phyloP scores from a whole-genome alignment of 1,140 invertebrate genomes.

The Dreissena rostriformis region DNA sequence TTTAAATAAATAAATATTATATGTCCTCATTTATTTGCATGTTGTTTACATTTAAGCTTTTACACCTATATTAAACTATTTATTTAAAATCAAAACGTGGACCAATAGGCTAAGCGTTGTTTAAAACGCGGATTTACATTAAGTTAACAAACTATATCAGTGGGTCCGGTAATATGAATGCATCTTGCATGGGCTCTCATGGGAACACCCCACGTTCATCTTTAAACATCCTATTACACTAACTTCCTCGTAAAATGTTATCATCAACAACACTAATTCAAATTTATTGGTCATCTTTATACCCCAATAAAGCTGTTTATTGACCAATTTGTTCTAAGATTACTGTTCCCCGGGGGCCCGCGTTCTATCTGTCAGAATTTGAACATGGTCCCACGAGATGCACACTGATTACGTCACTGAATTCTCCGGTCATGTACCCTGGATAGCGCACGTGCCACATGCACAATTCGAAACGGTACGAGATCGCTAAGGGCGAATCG shows the following conservation, averaged over 20 bases:
- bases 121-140: not conserved
- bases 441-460: slow-evolving; percentile 6
- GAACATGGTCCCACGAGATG: not conserved
- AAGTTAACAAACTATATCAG: not conserved
- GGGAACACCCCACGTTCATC: not conserved
- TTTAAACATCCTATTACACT: too few relatives aligned
- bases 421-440: not conserved
- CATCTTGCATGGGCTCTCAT: not conserved
- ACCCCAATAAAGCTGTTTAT: not conserved
- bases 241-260: too few relatives aligned
- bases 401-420: not conserved
- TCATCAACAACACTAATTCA: slow-evolving; percentile 6
- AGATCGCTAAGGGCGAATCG: not conserved
- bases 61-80: too few relatives aligned
- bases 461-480: not conserved
- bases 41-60: too few relatives aligned
- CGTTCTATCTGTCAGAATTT: not conserved
- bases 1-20: too few relatives aligned
- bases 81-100: not conserved
- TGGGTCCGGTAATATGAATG: not conserved
- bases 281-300: slow-evolving; percentile 6
- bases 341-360: not conserved
- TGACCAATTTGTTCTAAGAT: slow-evolving; percentile 6
- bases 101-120: not conserved
- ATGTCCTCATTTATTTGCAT: too few relatives aligned